Evolutionary conservation across 2,888 invertebrate genomes (phyloP), one percentile per base, ranked within the genome.

Genomic region (Cerceris ruficornis): DNA sequence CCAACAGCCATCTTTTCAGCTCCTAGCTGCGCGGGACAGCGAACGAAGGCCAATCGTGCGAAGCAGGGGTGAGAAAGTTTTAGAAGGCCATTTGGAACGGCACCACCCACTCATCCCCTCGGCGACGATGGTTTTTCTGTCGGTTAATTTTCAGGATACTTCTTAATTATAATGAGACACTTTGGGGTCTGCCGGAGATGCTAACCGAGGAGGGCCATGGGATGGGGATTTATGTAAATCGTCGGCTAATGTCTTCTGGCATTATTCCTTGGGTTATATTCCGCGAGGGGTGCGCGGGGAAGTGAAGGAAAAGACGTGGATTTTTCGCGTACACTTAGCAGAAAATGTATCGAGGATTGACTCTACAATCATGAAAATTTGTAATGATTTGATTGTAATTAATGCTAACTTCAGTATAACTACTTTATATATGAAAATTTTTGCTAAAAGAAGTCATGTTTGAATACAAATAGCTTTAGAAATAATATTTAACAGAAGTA

Each of bases 111-210:
- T 43, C 73, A n/a, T 72, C 77, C 75, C 58, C 52, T 54, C 58
- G 11, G 7, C 57, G 15, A 80, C 65, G 69, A 60, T 68, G 82
- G 76, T 89, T 88, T 89, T 90, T 88, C 88, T 81, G 86, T 87
- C 88, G 86, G 89, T 90, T 91, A 88, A 90, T 90, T 91, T 90
- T 89, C 89, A 87, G 87, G 88, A 89, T 91, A 90, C 89, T 90
- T 90, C 90, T 88, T 91, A 90, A 91, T 91, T 91, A 90, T 91
- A 91, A 91, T 88, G 90, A 91, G 90, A 90, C 91, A 89, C 89
- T 91, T 89, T 89, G 86, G 88, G 84, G 82, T 82, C 70, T 80
- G 87, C 79, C 75, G 55, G 76, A 75, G 82, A 76, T 75, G 77
- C 81, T 69, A 65, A 61, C 69, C 58, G 68, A 58, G 15, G 59